These are phyloP conservation scores for Turritopsis rubra DNA, from an alignment of 30 jellyfish, hydroid and myxozoan species.

Conservation along the genomic window DNA sequence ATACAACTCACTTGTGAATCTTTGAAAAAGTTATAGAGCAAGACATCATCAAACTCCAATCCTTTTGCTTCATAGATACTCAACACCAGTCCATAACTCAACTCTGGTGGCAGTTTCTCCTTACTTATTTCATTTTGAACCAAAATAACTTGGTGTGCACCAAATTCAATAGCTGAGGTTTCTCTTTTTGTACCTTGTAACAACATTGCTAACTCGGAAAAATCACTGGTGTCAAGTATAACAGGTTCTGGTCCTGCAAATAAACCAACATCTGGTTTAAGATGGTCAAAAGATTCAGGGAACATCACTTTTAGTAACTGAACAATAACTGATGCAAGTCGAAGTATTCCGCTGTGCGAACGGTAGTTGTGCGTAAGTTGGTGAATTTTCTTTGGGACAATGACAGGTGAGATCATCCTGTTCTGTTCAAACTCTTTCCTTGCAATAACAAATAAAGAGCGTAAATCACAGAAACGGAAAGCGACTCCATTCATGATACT, in stretches of 20 bases:
- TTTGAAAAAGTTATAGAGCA: slow-evolving; percentile 80
- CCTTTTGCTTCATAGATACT: slow-evolving; percentile 89
- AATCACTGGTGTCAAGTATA: slow-evolving; percentile 53
- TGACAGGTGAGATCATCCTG: slow-evolving; percentile 21
- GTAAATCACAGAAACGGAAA: slow-evolving; percentile 71
- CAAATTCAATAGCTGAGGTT: slow-evolving; percentile 82
- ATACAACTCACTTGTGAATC: slow-evolving; percentile 65
- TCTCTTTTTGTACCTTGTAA: slow-evolving; percentile 65
- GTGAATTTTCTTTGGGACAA: slow-evolving; percentile 51
- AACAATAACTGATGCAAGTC: slow-evolving; percentile 57
- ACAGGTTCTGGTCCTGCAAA: slow-evolving; percentile 94
- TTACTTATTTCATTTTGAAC: slow-evolving; percentile 72
- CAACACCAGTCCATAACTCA: slow-evolving; percentile 51
- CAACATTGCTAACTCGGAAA: slow-evolving; percentile 62
- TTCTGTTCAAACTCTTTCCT: slow-evolving; percentile 23
- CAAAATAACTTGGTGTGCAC: slow-evolving; percentile 88
- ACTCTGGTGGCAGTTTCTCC: slow-evolving; percentile 66
- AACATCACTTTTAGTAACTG: slow-evolving; percentile 47
- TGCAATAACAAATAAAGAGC: slow-evolving; percentile 49
- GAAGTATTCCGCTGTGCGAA: slow-evolving; percentile 71
- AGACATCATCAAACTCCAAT: slow-evolving; percentile 80
- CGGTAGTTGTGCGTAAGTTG: slow-evolving; percentile 76
- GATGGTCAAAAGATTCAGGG: slow-evolving; percentile 70
- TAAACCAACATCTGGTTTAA: slow-evolving; percentile 59
- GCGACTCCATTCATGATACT: slow-evolving; percentile 81